Evolutionary conservation across 2,113 vertebrate genomes (phyloP).

Genomic region (Brachionichthys hirsutus): DNA sequence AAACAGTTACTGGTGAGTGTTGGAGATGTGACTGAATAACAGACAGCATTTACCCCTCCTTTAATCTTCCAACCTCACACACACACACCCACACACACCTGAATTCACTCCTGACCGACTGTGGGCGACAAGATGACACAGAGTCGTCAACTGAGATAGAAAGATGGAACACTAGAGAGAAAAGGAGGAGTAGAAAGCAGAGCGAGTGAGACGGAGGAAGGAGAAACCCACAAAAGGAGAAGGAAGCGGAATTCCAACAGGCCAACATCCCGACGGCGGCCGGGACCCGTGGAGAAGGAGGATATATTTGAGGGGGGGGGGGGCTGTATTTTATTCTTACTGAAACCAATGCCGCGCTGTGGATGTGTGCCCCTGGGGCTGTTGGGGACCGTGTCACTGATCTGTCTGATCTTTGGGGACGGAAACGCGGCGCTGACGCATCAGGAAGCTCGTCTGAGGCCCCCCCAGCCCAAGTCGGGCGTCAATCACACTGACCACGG

Average conservation of each 20-base stretch:
- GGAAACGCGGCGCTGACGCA: not conserved
- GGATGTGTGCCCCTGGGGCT: constrained; percentile 31
- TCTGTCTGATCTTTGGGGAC: constrained; percentile 13
- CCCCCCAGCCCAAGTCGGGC: constrained; percentile 1
- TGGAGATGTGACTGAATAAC: constrained; percentile 62
- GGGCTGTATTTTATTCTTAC: not conserved
- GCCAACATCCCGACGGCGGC: not conserved
- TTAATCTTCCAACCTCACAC: constrained; percentile 4
- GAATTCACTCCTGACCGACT: constrained; percentile 17
- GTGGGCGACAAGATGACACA: constrained; percentile 18
- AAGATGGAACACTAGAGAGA: constrained; percentile 6
- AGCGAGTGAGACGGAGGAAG: constrained; percentile 1
- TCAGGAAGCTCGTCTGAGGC: not conserved
- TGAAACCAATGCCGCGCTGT: constrained; percentile 37
- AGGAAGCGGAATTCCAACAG: constrained; percentile 6
- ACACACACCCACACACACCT: constrained; percentile 24
- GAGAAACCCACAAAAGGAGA: not conserved
- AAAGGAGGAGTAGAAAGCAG: not conserved
- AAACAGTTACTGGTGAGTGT: not conserved
- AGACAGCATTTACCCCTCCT: constrained; percentile 22
- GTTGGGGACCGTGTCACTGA: constrained; percentile 37
- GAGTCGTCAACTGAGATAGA: constrained; percentile 5
- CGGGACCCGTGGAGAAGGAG: not conserved
- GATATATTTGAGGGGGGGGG: too few relatives aligned
- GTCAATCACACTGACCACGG: not conserved